Evolutionary conservation across 2,888 invertebrate species (phyloP), one percentile per base, ranked within the genome.

Genomic region (Agrochola litura): DNA sequence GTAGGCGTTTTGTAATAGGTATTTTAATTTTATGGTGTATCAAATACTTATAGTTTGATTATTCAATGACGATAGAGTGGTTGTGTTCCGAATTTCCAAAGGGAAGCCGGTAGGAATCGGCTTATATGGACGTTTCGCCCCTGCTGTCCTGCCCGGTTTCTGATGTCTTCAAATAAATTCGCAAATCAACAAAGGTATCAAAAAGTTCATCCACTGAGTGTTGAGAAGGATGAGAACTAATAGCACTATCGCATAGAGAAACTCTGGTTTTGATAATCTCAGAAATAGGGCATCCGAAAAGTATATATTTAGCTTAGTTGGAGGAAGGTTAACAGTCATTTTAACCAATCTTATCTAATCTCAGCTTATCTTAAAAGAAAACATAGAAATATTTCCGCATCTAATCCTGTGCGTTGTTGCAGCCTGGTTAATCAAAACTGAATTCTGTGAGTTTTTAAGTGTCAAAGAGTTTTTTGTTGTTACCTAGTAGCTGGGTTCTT

Each of bases 341-440:
- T 43, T 41, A 68, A 16, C 19, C 25, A n/a, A 68, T 25, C 6
- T 22, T 54, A 56, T 30, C 41, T 68, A 52, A 66, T 72, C 41
- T 56, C 8, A 30, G 16, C 30, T 70, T 70, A 43, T 56, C 71
- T 56, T n/a, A 4, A 56, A 73, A 73, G 9, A 71, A 56, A 56
- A 56, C 16, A 3, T 46, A 12, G 5, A n/a, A 5, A 30, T 30
- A 49, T 49, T 6, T 49, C 49, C 16, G 49, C 6, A 46, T 46
- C 6, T 0, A 46, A 14, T 14, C 46, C 46, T 0, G 5, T 49
- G 46, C 12, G 46, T 49, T 49, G 16, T 6, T 49, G 16, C 16
- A 30, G 30, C 19, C 30, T 12, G 10, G 25, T 46, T 46, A 30
- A 66, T 49, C 66, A 19, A 25, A 66, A 8, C 65, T 19, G 19